Evolutionary conservation across 1,140 invertebrate species (phyloP).

Genomic region (Solenopsis invicta): DNA sequence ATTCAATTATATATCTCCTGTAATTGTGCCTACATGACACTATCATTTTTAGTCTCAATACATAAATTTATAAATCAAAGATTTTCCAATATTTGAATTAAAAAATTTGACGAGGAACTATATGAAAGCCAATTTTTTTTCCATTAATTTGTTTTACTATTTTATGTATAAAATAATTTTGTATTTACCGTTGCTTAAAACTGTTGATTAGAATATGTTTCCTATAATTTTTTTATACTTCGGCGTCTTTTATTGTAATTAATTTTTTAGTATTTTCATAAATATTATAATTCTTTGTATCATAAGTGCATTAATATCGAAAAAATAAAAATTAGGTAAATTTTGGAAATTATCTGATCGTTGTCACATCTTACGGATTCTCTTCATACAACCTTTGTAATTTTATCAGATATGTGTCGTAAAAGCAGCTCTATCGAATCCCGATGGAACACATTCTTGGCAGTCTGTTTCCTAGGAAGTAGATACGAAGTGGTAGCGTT

Average conservation of each 20-base stretch:
- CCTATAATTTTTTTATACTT: not conserved
- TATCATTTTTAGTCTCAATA: not conserved
- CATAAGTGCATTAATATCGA: not conserved
- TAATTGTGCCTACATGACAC: not conserved
- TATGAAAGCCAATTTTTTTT: not conserved
- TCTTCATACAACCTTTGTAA: slow-evolving; percentile 3
- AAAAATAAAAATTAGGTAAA: not conserved
- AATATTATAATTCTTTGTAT: not conserved
- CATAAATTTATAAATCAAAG: not conserved
- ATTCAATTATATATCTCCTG: slow-evolving; percentile 25
- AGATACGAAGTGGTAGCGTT: slow-evolving; percentile 14
- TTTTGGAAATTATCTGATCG: not conserved
- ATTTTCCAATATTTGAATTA: slow-evolving; percentile 1
- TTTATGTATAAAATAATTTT: not conserved
- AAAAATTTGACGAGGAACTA: not conserved
- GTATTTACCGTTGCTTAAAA: not conserved
- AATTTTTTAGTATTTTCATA: not conserved
- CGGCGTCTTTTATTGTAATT: too few relatives aligned
- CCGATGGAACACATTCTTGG: slow-evolving; percentile 45
- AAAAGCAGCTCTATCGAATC: slow-evolving; percentile 49
- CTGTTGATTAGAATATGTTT: not conserved
- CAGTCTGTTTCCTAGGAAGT: slow-evolving; percentile 31
- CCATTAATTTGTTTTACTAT: not conserved
- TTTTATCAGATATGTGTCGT: slow-evolving; percentile 38
- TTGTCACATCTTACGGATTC: not conserved